These are phyloP conservation scores for Mechanitis messenoides DNA, from an alignment of 2,888 invertebrate genomes.

Conservation along the genomic window DNA sequence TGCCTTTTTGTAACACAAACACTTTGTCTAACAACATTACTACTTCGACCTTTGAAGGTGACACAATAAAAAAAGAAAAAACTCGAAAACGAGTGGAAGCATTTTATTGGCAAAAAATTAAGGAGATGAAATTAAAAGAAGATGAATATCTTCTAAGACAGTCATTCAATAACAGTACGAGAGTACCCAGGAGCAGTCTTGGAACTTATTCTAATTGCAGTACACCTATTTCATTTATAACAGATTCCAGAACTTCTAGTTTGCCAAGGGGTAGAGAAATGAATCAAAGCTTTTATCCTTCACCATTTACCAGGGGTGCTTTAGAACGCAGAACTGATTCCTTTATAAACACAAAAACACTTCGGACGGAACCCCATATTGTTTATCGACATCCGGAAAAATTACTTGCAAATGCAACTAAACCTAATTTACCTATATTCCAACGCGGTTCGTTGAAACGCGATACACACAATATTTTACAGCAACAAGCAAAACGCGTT, in stretches of 20 bases:
- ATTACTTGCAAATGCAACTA: slow-evolving; percentile 34
- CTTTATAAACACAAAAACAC: slow-evolving; percentile 42
- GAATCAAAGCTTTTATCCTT: slow-evolving; percentile 42
- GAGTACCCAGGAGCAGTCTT: slow-evolving; percentile 34
- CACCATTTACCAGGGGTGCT: slow-evolving; percentile 51
- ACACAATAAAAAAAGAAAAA: slow-evolving; percentile 65
- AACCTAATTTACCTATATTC: slow-evolving; percentile 37
- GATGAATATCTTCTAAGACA: slow-evolving; percentile 70
- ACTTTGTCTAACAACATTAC: slow-evolving; percentile 29
- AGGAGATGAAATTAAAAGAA: slow-evolving; percentile 79
- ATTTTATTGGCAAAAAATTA: slow-evolving; percentile 82
- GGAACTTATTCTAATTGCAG: slow-evolving; percentile 39
- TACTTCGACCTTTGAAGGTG: slow-evolving; percentile 24
- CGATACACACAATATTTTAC: slow-evolving; percentile 32
- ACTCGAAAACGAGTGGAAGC: slow-evolving; percentile 79
- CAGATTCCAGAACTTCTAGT: slow-evolving; percentile 51
- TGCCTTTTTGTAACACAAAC: slow-evolving; percentile 32
- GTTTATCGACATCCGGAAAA: slow-evolving; percentile 55
- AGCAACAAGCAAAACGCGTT: slow-evolving; percentile 48
- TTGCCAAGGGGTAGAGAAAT: slow-evolving; percentile 51
- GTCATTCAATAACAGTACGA: slow-evolving; percentile 40
- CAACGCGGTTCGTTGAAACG: slow-evolving; percentile 42
- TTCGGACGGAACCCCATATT: slow-evolving; percentile 42
- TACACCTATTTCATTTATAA: slow-evolving; percentile 42
- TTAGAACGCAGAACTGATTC: slow-evolving; percentile 61